Conservation (phyloP, 2,113 vertebrate species). For the Acrocephalus arundinaceus region DNA sequence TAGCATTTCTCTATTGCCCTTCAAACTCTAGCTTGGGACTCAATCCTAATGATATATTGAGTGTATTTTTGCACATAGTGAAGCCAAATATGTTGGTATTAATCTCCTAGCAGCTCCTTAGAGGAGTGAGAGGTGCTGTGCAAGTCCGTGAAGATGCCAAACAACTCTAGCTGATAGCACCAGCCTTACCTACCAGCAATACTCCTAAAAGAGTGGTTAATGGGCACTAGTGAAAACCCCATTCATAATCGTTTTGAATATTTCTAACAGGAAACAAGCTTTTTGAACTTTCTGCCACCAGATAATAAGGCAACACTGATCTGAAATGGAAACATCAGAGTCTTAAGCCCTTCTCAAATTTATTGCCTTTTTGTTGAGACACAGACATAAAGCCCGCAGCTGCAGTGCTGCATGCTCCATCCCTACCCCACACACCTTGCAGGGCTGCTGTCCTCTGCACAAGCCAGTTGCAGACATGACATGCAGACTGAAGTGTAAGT, state of each 20-base stretch:
- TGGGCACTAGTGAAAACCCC: neutral
- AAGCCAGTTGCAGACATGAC: neutral
- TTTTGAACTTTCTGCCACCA: neutral
- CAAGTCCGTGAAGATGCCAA: accelerated
- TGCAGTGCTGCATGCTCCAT: neutral
- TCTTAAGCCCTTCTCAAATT: neutral
- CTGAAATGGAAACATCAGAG: neutral
- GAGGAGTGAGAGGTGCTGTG: neutral
- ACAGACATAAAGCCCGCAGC: neutral
- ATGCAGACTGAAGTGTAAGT: neutral
- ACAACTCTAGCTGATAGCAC: neutral
- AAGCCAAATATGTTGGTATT: neutral
- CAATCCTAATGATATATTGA: neutral
- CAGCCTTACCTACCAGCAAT: neutral
- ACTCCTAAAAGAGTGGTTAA: neutral
- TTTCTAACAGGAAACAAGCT: neutral
- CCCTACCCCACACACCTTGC: neutral
- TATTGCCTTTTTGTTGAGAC: neutral
- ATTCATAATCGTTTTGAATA: neutral
- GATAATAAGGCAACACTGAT: neutral
- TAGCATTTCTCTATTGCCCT: neutral
- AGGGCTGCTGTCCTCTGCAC: neutral
- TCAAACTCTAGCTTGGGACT: neutral
- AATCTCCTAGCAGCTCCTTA: neutral
- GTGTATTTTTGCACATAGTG: neutral